These are phyloP conservation scores for Notothenia coriiceps DNA, from an alignment of 2,113 vertebrate genomes.

Conservation along the genomic window DNA sequence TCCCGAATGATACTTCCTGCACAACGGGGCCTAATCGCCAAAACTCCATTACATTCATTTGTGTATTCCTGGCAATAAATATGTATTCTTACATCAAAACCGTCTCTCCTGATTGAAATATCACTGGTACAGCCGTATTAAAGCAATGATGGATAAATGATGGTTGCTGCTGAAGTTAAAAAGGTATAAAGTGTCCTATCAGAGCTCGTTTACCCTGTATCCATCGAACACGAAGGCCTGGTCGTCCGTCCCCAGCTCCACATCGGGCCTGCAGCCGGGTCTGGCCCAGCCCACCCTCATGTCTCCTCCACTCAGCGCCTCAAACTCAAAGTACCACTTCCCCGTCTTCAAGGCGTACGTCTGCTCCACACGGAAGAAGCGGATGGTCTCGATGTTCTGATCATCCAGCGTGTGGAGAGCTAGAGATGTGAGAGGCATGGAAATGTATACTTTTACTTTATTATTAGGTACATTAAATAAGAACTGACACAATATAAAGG, in stretches of 20 bases:
- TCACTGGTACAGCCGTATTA: background rate
- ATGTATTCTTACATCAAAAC: too few species aligned
- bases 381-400: constrained; percentile 91
- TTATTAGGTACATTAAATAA: background rate
- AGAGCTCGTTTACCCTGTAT: constrained; percentile 86
- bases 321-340: constrained; percentile 99
- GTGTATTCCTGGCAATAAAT: too few species aligned
- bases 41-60: too few species aligned
- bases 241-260: constrained; percentile 92
- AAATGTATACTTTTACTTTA: background rate
- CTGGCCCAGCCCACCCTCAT: constrained; percentile 98
- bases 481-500: background rate
- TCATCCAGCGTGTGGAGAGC: constrained; percentile 87
- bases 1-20: too few species aligned
- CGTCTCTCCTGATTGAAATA: too few species aligned
- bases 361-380: constrained; percentile 94
- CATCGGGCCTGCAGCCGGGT: constrained; percentile 91
- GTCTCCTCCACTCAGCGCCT: constrained; percentile 93
- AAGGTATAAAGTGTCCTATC: background rate
- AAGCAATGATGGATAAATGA: background rate
- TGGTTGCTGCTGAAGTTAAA: background rate
- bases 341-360: constrained; percentile 93
- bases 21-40: too few species aligned
- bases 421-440: constrained; percentile 45
- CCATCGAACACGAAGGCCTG: constrained; percentile 97